Conservation (phyloP, 1,140 invertebrate species). For the Heliconius nattereri region DNA sequence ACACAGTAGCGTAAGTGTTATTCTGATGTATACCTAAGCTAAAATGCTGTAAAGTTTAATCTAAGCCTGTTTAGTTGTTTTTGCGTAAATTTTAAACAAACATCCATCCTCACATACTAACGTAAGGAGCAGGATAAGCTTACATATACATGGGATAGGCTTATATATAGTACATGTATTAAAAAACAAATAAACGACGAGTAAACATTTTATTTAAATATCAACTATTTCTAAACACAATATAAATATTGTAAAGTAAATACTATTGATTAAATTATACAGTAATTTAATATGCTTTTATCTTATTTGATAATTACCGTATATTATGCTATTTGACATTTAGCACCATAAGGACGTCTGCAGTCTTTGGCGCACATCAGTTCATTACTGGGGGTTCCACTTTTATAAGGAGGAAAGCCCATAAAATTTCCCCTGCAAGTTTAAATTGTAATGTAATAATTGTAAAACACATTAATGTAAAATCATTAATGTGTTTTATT, state of each 20-base stretch:
- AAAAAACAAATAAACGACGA: background rate
- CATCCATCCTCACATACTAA: too few relatives aligned
- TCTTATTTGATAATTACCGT: background rate
- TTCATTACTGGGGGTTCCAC: conserved; percentile 20
- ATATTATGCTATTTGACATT: background rate
- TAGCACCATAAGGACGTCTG: conserved; percentile 43
- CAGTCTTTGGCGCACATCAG: conserved; percentile 49
- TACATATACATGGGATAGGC: too few relatives aligned
- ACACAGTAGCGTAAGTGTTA: too few relatives aligned
- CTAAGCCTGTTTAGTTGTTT: too few relatives aligned
- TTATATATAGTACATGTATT: too few relatives aligned
- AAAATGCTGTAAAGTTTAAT: too few relatives aligned
- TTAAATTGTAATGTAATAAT: background rate
- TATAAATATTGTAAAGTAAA: too few relatives aligned
- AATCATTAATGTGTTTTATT: background rate
- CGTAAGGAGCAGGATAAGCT: too few relatives aligned
- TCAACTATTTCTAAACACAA: background rate
- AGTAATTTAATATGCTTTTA: background rate
- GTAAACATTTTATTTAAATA: conserved; percentile 7
- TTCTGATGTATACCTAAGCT: too few relatives aligned
- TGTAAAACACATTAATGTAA: too few relatives aligned
- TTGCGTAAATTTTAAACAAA: too few relatives aligned
- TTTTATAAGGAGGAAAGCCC: conserved; percentile 47
- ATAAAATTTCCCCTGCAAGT: conserved; percentile 57
- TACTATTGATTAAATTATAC: background rate